Base-by-base conservation (phyloP, 2,113 vertebrate genomes). In the Verasper variegatus region DNA sequence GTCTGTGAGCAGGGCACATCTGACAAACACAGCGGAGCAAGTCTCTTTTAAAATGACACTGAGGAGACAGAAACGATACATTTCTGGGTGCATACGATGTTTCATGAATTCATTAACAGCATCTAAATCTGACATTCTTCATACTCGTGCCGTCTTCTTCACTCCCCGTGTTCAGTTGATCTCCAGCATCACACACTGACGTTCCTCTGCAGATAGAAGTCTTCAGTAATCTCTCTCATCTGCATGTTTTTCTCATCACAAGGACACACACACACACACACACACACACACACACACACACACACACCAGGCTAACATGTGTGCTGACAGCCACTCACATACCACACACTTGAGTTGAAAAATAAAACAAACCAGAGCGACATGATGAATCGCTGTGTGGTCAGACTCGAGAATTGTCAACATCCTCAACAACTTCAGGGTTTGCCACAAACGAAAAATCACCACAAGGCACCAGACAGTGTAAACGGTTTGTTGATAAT, bases 401-500 rank as follows among this genome's bases (percentile, higher is more conserved):
- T 73, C 49, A 67, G 31, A 60, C 65, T 66, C 9, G 40, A 69
- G 80, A 85, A 86, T 87, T 88, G 82, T 78, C 85, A 91, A 77
- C 79, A 83, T 59, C 72, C 68, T 73, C 71, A 31, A 49, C 74
- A 55, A 42, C 40, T 49, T 49, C 45, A 49, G 1, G 6, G 52
- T 73, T 87, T 78, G 45, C 45, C 45, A 49, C 15, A 49, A 49
- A 17, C 45, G 37, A 35, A 78, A 82, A 82, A 85, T 84, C 61
- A 81, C 71, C 78, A 76, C 65, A 66, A 62, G 74, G 60, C 70
- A 75, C 60, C 65, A 77, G 72, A 80, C 78, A 72, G 68, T 82
- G 79, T 59, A 84, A 87, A 74, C 74, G 78, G 81, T 82, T 87
- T 81, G 81, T 82, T 87, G 76, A 85, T 83, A 81, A 83, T 81